Evolutionary conservation across 2,888 invertebrate species (phyloP).

Genomic region (Melanotus villosus): DNA sequence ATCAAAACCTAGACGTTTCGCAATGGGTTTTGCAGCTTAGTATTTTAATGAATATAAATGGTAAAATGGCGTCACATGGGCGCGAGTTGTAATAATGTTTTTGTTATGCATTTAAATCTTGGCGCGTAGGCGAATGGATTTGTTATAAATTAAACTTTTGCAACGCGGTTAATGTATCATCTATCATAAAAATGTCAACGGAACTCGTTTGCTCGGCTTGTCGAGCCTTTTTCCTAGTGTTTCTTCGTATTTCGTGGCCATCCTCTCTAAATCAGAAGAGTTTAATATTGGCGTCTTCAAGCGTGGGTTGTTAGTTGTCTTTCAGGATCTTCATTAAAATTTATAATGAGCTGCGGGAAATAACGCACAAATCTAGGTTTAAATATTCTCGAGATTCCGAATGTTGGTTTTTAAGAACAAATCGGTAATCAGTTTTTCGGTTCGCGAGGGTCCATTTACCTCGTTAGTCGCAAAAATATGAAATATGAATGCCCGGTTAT

Average conservation of each 20-base stretch:
- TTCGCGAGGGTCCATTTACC: background rate
- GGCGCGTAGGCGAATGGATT: slow-evolving; percentile 34
- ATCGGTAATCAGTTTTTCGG: background rate
- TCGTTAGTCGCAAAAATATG: slow-evolving; percentile 13
- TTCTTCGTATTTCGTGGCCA: slow-evolving; percentile 9
- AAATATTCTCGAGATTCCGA: slow-evolving; percentile 10
- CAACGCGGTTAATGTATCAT: slow-evolving; percentile 38
- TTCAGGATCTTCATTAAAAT: slow-evolving; percentile 32
- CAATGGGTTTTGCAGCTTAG: slow-evolving; percentile 42
- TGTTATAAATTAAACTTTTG: slow-evolving; percentile 42
- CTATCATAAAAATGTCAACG: slow-evolving; percentile 42
- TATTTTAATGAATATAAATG: slow-evolving; percentile 42
- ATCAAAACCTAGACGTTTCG: slow-evolving; percentile 42
- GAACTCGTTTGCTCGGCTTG: slow-evolving; percentile 30
- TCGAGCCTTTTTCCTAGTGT: slow-evolving; percentile 21
- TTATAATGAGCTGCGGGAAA: slow-evolving; percentile 31
- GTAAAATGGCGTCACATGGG: slow-evolving; percentile 38
- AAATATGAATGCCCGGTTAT: slow-evolving; percentile 11
- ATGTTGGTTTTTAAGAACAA: background rate
- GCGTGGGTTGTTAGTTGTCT: slow-evolving; percentile 16
- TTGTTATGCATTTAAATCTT: slow-evolving; percentile 38
- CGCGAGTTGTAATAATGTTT: slow-evolving; percentile 38
- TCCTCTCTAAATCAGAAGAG: background rate
- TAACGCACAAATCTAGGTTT: slow-evolving; percentile 8
- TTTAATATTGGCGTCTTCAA: slow-evolving; percentile 22